These are phyloP conservation scores for Muntiacus reevesi DNA, from an alignment of 2,113 vertebrate species.

Conservation along the genomic window DNA sequence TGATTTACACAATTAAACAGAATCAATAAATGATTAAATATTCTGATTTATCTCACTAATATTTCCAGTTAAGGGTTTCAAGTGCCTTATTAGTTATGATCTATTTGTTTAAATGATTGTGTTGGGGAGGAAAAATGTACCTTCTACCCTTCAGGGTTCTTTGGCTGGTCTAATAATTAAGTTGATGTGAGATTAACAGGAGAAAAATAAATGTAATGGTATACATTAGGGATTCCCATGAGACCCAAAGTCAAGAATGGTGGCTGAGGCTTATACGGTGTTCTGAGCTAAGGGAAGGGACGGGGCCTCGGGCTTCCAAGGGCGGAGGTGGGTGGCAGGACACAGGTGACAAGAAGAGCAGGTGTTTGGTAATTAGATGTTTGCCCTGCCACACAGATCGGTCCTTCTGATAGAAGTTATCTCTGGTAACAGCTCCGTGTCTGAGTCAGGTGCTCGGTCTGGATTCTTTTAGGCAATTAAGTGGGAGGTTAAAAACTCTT, in stretches of 20 bases:
- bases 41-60: not conserved
- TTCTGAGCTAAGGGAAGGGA: not conserved
- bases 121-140: not conserved
- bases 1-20: not conserved
- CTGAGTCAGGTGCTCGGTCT: not conserved
- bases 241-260: not conserved
- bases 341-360: not conserved
- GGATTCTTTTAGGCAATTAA: not conserved
- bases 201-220: not conserved
- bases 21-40: not conserved
- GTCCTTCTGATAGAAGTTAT: not conserved
- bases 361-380: not conserved
- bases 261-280: not conserved
- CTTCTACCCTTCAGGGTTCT: not conserved
- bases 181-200: not conserved
- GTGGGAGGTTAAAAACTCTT: not conserved
- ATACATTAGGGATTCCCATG: not conserved
- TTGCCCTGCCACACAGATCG: not conserved
- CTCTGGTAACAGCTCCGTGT: not conserved
- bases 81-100: not conserved
- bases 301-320: not conserved
- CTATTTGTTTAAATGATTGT: not conserved
- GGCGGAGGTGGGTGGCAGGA: not conserved
- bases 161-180: not conserved
- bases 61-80: not conserved